Evolutionary conservation across 2,888 invertebrate genomes (phyloP), one percentile per base, ranked within the genome.

Genomic region (Dendrolimus houi): DNA sequence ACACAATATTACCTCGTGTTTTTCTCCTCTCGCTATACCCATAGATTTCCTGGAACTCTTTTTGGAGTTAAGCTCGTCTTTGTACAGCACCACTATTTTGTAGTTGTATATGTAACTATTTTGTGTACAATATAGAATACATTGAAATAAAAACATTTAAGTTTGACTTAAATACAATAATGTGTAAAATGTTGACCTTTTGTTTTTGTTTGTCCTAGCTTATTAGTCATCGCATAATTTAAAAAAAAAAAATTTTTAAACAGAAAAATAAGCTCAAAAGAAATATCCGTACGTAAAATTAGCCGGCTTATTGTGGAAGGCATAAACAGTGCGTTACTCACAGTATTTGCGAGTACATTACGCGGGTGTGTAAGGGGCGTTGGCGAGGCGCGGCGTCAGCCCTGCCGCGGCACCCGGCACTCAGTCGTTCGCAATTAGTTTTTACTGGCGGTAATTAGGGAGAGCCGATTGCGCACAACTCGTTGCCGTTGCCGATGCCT

Each of bases 381-480:
- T 52, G 53, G 41, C 14, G 41, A 14, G 52, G 10, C 10, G 47
- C 52, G 53, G 52, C 54, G 58, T 52, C 41, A 13, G 53, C 56
- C 29, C 6, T 29, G 29, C 29, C 29, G 29, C 29, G 29, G 57
- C 53, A 55, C 17, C 65, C 58, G 64, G 68, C 63, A 68, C 67
- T 69, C 72, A 67, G 72, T 76, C 77, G 79, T 71, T 79, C 70
- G 80, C 83, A 85, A 85, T 85, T 85, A 84, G 82, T 87, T 86
- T 85, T 87, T 85, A 84, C 84, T 82, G 79, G 74, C 74, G 73
- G 82, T 85, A 85, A 85, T 86, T 84, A 84, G 82, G 80, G 79
- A 74, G 76, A 71, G 80, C 78, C 81, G 83, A 86, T 84, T 82
- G 83, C 77, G 81, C 75, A 68, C 75, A 72, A 71, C 74, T 75